These are phyloP conservation scores for Myotis yumanensis DNA, from an alignment of 2,113 vertebrate genomes.

Conservation along the genomic window DNA sequence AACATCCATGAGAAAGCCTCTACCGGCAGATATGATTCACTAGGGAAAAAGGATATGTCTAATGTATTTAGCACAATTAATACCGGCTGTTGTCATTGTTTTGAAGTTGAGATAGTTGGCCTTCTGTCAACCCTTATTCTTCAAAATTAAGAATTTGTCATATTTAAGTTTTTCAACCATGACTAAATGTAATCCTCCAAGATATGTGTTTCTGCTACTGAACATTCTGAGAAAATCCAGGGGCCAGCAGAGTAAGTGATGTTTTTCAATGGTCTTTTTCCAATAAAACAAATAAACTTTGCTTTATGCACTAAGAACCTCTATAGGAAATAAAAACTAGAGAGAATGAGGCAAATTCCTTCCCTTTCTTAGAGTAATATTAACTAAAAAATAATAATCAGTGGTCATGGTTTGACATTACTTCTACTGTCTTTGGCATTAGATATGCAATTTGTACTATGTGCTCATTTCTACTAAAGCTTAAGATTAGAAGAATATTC, in stretches of 20 bases:
- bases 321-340: slow-evolving; percentile 1
- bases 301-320: slow-evolving; percentile 13
- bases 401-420: neutral
- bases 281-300: slow-evolving; percentile 26
- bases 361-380: neutral
- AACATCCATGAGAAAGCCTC: neutral
- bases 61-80: slow-evolving; percentile 67
- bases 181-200: slow-evolving; percentile 68
- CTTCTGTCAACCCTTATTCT: slow-evolving; percentile 60
- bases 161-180: slow-evolving; percentile 63
- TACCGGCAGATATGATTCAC: neutral
- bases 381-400: neutral
- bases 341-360: neutral
- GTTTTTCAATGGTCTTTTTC: slow-evolving; percentile 37
- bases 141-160: slow-evolving; percentile 68
- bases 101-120: slow-evolving; percentile 48
- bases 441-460: neutral
- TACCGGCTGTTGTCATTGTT: slow-evolving; percentile 24
- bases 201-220: slow-evolving; percentile 35
- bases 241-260: slow-evolving; percentile 2
- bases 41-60: slow-evolving; percentile 18
- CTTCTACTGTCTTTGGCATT: neutral
- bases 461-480: slow-evolving; percentile 15
- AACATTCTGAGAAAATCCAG: slow-evolving; percentile 49
- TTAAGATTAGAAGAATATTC: neutral